Evolutionary conservation across 2,888 invertebrate species (phyloP).

Genomic region (Agrochola circellaris): DNA sequence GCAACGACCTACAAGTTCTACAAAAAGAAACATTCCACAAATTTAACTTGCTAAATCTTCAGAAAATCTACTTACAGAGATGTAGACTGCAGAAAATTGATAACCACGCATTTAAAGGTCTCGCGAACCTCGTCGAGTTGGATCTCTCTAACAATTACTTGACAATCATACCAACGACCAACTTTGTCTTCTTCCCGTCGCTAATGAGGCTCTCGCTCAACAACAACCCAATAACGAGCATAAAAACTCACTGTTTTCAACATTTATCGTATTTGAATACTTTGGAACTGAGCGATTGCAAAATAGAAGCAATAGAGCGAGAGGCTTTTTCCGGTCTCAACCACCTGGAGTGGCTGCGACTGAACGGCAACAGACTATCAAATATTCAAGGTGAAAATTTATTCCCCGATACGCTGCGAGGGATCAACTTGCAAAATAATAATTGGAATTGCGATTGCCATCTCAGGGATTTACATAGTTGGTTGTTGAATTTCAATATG

Average conservation of each 20-base stretch:
- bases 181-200: constrained; percentile 94
- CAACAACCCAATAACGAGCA: constrained; percentile 94
- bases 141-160: constrained; percentile 96
- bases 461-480: constrained; percentile 93
- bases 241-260: constrained; percentile 94
- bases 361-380: constrained; percentile 95
- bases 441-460: constrained; percentile 97
- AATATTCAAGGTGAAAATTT: constrained; percentile 93
- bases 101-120: constrained; percentile 94
- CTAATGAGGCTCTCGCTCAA: constrained; percentile 95
- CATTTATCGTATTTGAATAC: constrained; percentile 94
- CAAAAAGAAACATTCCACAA: constrained; percentile 95
- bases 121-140: constrained; percentile 96
- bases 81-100: constrained; percentile 95
- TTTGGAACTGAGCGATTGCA: constrained; percentile 95
- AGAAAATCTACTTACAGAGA: constrained; percentile 95
- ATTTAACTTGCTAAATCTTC: constrained; percentile 95
- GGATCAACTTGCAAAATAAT: constrained; percentile 95
- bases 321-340: constrained; percentile 95
- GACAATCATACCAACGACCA: constrained; percentile 94
- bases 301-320: constrained; percentile 94
- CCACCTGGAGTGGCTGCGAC: constrained; percentile 95
- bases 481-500: constrained; percentile 94
- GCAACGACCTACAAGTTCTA: constrained; percentile 95
- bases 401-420: constrained; percentile 94